Evolutionary conservation across 2,113 vertebrate species (phyloP).

Genomic region (Siphamia tubifer): DNA sequence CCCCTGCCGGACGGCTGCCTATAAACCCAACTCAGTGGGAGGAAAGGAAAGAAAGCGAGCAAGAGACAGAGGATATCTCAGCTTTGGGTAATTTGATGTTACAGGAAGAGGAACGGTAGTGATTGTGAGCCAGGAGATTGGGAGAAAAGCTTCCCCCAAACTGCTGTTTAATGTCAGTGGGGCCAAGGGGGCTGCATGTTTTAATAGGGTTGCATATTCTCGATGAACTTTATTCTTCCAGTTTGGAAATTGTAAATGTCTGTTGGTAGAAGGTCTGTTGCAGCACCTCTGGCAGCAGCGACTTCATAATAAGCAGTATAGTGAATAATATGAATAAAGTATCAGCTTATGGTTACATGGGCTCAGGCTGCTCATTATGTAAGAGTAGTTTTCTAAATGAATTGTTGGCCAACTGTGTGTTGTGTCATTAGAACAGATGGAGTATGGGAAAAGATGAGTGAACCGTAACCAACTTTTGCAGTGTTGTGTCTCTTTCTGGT

Average conservation of each 20-base stretch:
- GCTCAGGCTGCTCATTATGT: slow-evolving; percentile 47
- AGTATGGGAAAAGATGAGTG: background rate
- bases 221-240: slow-evolving; percentile 7
- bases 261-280: slow-evolving; percentile 11
- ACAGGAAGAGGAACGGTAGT: slow-evolving; percentile 53
- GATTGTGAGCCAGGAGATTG: slow-evolving; percentile 49
- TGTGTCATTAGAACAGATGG: slow-evolving; percentile 19
- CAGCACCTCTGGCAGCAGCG: slow-evolving; percentile 3
- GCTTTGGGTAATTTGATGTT: slow-evolving; percentile 68
- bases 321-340: slow-evolving; percentile 30
- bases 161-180: slow-evolving; percentile 37
- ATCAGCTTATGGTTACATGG: slow-evolving; percentile 33
- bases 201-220: slow-evolving; percentile 44
- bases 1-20: slow-evolving; percentile 62
- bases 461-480: background rate
- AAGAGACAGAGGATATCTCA: slow-evolving; percentile 37
- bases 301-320: slow-evolving; percentile 33
- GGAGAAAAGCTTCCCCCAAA: slow-evolving; percentile 31
- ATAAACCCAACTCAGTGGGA: slow-evolving; percentile 64
- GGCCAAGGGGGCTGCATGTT: background rate
- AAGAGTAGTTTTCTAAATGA: slow-evolving; percentile 42
- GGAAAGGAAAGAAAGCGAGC: slow-evolving; percentile 36
- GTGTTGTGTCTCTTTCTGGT: background rate
- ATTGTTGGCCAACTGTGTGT: slow-evolving; percentile 14
- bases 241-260: slow-evolving; percentile 13